Evolutionary conservation across 2,888 invertebrate species (phyloP).

Genomic region (Noctua janthe): DNA sequence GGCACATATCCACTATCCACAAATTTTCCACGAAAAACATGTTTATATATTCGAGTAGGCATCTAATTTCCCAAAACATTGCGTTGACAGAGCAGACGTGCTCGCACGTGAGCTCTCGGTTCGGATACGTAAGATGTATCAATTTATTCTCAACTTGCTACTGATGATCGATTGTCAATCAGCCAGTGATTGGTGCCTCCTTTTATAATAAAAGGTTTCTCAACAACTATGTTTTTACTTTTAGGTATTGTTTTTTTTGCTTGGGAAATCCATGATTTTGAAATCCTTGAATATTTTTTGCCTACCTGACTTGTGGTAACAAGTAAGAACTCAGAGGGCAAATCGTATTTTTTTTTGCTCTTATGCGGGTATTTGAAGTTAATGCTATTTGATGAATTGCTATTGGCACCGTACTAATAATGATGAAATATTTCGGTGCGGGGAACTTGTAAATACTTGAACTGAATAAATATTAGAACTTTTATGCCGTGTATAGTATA

Average conservation of each 20-base stretch:
- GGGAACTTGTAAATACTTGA: background rate
- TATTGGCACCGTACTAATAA: background rate
- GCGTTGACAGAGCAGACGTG: slow-evolving; percentile 33
- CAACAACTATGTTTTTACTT: slow-evolving; percentile 24
- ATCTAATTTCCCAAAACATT: slow-evolving; percentile 42
- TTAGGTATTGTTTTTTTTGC: background rate
- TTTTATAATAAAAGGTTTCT: slow-evolving; percentile 26
- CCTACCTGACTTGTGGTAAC: background rate
- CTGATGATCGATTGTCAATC: slow-evolving; percentile 18
- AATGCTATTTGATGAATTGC: slow-evolving; percentile 16
- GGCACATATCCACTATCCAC: slow-evolving; percentile 3
- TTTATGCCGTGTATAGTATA: slow-evolving; percentile 18
- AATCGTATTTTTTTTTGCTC: slow-evolving; percentile 17
- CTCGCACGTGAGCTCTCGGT: slow-evolving; percentile 29
- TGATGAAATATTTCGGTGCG: background rate
- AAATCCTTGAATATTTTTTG: slow-evolving; percentile 16
- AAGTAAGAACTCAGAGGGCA: slow-evolving; percentile 3
- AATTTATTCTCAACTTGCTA: slow-evolving; percentile 35
- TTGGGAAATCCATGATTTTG: background rate
- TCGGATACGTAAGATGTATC: slow-evolving; percentile 26
- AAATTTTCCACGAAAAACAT: slow-evolving; percentile 35
- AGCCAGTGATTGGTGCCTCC: slow-evolving; percentile 7
- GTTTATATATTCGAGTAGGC: slow-evolving; percentile 25
- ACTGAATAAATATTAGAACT: slow-evolving; percentile 16
- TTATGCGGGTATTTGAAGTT: background rate